Percentiles rank a stretch among this genome's conserved stretches.
Evolutionary conservation across 2,113 vertebrate genomes (phyloP).

Genomic region (Isurus oxyrinchus): DNA sequence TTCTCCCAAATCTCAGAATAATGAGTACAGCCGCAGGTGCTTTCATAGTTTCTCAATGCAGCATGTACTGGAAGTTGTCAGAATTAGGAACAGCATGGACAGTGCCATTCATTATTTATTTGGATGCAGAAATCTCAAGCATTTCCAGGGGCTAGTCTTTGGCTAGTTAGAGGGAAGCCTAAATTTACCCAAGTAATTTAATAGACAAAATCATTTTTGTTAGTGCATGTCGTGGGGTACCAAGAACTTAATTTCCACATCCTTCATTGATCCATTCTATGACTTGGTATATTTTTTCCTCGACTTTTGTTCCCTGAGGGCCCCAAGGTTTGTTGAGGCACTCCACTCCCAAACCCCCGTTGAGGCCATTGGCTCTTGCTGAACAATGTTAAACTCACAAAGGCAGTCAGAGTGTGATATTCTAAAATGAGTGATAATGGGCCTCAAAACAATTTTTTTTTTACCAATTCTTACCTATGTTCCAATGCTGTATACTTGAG

Average conservation of each 20-base stretch:
- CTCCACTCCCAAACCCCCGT: not conserved
- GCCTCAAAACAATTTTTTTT: not conserved
- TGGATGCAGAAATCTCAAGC: not conserved
- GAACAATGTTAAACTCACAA: not conserved
- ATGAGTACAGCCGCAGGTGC: not conserved
- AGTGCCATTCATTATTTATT: not conserved
- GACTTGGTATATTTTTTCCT: not conserved
- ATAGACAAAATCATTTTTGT: not conserved
- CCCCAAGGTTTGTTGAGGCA: not conserved
- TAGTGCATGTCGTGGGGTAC: not conserved
- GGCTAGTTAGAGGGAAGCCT: not conserved
- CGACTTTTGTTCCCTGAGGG: not conserved
- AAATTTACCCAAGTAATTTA: not conserved
- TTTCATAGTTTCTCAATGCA: too few relatives aligned
- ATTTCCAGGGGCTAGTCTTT: not conserved
- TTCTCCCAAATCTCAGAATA: not conserved
- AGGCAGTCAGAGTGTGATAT: not conserved
- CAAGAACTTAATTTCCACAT: not conserved
- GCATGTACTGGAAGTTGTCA: not conserved
- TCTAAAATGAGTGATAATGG: not conserved
- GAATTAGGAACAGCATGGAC: not conserved
- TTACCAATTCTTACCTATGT: conserved; percentile 75
- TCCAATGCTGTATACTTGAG: conserved; percentile 98
- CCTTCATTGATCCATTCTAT: not conserved
- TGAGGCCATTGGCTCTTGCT: not conserved